phyloP scores from a whole-genome alignment of 2,888 invertebrate genomes.

The Tridacna gigas region DNA sequence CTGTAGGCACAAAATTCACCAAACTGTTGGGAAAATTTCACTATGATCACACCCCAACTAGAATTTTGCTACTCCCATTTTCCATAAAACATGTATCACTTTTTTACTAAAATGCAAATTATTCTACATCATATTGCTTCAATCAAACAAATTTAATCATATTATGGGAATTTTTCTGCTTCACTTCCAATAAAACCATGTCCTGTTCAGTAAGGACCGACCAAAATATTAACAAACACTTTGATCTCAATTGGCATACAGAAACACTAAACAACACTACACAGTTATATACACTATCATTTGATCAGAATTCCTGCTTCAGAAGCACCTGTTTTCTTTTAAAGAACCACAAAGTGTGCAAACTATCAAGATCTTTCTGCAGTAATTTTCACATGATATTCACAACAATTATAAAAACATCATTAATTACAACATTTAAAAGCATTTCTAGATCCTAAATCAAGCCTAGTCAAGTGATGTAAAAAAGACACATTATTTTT shows the following conservation, averaged over 20 bases:
- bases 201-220: not conserved
- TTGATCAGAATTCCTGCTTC: not conserved
- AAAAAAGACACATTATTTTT: too few relatives aligned
- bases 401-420: slow-evolving; percentile 26
- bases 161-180: not conserved
- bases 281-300: slow-evolving; percentile 15
- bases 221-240: not conserved
- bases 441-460: not conserved
- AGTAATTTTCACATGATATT: slow-evolving; percentile 28
- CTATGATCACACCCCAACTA: too few relatives aligned
- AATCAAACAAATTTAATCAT: too few relatives aligned
- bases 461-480: not conserved
- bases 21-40: too few relatives aligned
- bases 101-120: too few relatives aligned
- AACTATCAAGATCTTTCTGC: slow-evolving; percentile 1
- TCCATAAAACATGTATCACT: too few relatives aligned
- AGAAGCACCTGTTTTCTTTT: not conserved
- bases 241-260: not conserved
- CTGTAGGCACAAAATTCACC: too few relatives aligned
- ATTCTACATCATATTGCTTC: too few relatives aligned
- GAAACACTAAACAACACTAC: slow-evolving; percentile 5
- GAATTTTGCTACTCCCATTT: too few relatives aligned
- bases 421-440: slow-evolving; percentile 9
- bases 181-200: not conserved
- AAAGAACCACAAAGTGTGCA: not conserved